These are phyloP conservation scores for Cepphus grylle DNA, from an alignment of 2,113 vertebrate species.

Conservation along the genomic window DNA sequence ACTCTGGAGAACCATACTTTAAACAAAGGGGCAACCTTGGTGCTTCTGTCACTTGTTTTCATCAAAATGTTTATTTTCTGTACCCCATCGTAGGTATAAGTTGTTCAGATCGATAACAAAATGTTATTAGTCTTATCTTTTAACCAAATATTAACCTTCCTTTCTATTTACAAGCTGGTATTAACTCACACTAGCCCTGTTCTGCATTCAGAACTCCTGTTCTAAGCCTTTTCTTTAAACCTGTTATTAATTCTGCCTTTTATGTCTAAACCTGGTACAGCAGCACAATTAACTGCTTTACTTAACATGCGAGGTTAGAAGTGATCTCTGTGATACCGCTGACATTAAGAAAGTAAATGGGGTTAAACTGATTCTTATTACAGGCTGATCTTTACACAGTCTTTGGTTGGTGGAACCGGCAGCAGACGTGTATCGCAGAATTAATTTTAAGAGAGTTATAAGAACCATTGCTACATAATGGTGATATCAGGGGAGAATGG, in stretches of 20 bases:
- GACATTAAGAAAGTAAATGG: neutral
- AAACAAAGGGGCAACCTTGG: neutral
- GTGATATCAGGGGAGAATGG: neutral
- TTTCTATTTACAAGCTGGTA: neutral
- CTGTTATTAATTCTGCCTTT: constrained; percentile 38
- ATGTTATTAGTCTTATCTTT: neutral
- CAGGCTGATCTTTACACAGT: neutral
- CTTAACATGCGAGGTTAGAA: neutral
- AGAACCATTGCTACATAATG: neutral
- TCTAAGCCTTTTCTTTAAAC: neutral
- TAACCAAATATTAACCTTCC: neutral
- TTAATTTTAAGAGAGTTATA: neutral
- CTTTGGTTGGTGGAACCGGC: neutral
- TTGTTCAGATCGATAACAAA: neutral
- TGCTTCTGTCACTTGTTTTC: neutral
- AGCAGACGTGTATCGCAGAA: neutral
- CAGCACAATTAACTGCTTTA: constrained; percentile 35
- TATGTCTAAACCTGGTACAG: neutral
- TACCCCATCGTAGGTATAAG: neutral
- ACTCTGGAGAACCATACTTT: neutral
- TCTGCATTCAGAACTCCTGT: neutral
- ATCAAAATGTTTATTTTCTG: neutral
- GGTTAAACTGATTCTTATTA: constrained; percentile 17
- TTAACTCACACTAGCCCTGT: neutral
- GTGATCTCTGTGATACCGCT: neutral